Base-by-base conservation (phyloP, 1,140 invertebrate genomes). In the Caerostris darwini region DNA sequence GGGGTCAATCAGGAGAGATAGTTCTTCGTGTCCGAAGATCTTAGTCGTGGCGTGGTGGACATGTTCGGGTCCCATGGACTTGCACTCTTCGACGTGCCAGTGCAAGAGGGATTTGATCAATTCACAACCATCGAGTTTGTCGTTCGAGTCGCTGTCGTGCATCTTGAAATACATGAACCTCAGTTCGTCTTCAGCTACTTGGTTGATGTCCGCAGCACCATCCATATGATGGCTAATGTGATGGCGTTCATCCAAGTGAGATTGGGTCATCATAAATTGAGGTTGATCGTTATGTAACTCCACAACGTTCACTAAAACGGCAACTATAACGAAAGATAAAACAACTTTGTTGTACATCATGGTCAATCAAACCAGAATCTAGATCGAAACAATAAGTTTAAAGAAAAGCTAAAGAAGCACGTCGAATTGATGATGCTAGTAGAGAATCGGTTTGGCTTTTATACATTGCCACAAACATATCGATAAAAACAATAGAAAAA, bases 121-220 rank as follows among this genome's bases (percentile, higher is more conserved):
- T 96, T 99, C 99, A 96, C 98, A 98, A 53, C 98, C 98, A 96
- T 99, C 98, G 94, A 99, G 96, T 96, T 98, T 99, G 95, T 99
- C 99, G 95, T 99, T 99, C 95, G 98, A 98, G 96, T 99, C 98
- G 58, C 98, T 97, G 96, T 99, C 99, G 95, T 99, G 98, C 98
- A 99, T 99, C 96, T 99, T 99, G 96, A 99, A 99, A 95, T 99
- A 99, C 96, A 99, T 98, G 95, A 99, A 99, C 96, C 99, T 98
- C 7, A 99, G 96, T 96, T 99, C 98, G 95, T 99, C 98, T 94
- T 99, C 98, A 5, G 98, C 97, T 98, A 99, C 99, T 96, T 99
- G 98, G 94, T 97, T 98, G n/a, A 98, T 98, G 96, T 99, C 98
- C 50, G 94, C 93, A 50, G 94, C 71, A 14, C 91, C 67, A 19